Conservation (phyloP, 2,113 vertebrate species). For the Xiphorhynchus elegans region DNA sequence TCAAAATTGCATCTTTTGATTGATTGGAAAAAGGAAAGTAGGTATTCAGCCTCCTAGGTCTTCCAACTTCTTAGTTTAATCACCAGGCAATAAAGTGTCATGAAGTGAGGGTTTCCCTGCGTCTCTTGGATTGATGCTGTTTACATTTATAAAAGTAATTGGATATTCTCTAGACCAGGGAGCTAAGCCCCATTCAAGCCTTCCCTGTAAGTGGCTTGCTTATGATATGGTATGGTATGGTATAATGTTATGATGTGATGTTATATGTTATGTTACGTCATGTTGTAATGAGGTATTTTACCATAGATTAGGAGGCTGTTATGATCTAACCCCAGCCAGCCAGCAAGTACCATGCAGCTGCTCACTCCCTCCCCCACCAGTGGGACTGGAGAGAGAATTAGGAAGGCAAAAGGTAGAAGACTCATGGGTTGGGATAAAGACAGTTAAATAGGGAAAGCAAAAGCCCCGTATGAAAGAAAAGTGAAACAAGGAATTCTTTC, state of each 20-base stretch:
- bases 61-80: not conserved
- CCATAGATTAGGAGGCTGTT: not conserved
- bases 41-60: not conserved
- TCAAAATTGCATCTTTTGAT: not conserved
- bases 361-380: not conserved
- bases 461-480: not conserved
- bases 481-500: not conserved
- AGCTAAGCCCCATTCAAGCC: not conserved
- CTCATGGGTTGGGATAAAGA: not conserved
- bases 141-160: not conserved
- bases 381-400: not conserved
- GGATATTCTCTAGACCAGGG: not conserved
- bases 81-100: not conserved
- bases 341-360: not conserved
- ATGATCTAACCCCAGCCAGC: not conserved
- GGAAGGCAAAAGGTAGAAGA: not conserved
- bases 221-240: not conserved
- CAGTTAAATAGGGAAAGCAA: not conserved
- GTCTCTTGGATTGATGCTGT: not conserved
- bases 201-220: not conserved
- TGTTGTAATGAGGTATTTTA: not conserved
- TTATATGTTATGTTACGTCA: not conserved
- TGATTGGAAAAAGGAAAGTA: not conserved
- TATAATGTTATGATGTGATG: not conserved
- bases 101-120: not conserved